Base-by-base conservation (phyloP, 2,797 vertebrate species). In the Buphagus erythrorhynchus region DNA sequence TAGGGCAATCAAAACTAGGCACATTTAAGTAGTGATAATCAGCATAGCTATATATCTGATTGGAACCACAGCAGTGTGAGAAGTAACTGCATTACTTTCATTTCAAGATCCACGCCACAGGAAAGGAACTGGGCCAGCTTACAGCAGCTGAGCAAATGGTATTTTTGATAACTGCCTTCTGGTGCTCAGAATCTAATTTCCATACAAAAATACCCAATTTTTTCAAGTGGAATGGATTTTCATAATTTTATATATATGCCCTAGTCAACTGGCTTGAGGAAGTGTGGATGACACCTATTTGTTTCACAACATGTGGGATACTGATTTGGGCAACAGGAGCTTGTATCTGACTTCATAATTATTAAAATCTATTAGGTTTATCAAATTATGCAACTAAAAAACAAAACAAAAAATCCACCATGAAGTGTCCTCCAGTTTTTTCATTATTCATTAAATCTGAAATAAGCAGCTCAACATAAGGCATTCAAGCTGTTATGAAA, bases 121-220 rank as follows among this genome's bases (percentile, higher is more conserved):
- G 65, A 79, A 61, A 90, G 66, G 73, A 95, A 77, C 17, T 11
- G n/a, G 54, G 91, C 93, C 92, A 95, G 66, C 36, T 75, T 86
- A 81, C 15, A 86, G 35, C 76, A 96, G 76, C 69, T 18, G 1
- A 93, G 79, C 58, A 95, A 94, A 80, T 78, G 79, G n/a, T 80
- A 91, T 90, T 96, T 96, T 84, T 93, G 87, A 86, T 78, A 90
- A 83, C 76, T 86, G 94, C 91, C 95, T 95, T 95, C 94, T 96
- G 94, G 68, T 72, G 51, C 62, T 81, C 69, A 72, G n/a, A 91
- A 95, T 73, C 73, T 73, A 63, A 86, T 91, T 86, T 90, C 46
- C 0, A 4, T 69, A 52, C 4, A 92, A 83, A 87, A 94, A 72
- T 19, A 38, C 3, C 5, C 17, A 10, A 0, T 73, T 68, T 52